Evolutionary conservation across 2,888 invertebrate species (phyloP), one percentile per base, ranked within the genome.

Genomic region (Drosophila dives): DNA sequence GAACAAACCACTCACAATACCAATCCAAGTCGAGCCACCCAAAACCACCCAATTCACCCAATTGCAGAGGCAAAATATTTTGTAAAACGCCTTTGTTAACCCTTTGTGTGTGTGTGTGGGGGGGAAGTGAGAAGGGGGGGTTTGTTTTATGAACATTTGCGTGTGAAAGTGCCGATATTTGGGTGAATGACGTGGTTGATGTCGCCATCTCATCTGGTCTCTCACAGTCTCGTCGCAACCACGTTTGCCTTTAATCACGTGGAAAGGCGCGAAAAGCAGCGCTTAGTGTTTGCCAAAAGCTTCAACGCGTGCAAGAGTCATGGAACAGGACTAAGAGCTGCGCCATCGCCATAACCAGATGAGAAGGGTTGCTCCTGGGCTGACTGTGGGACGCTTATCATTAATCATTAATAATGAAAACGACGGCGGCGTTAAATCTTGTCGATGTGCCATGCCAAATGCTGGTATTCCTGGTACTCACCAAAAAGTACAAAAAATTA

Each of bases 221-320:
- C 23, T 1, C 23, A 15, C 4, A 45, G 45, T 45, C 23, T 15
- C 36, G 34, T 54, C 36, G 36, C 36, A 36, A 23, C 67, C 89
- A 75, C 72, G 72, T 72, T 78, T 68, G 87, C 71, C 87, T 80
- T 85, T 91, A 92, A 92, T 92, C 92, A 91, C 90, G 92, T 91
- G 92, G 92, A 92, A 92, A 92, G 92, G 92, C 92, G 92, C 91
- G 92, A 92, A 92, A 92, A 92, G 87, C 90, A 88, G 81, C 87
- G 88, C 86, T 90, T 82, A 89, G 81, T 81, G 89, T 78, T 83
- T 82, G 78, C 78, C 84, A 75, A 86, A 92, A 91, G 92, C 91
- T 91, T 92, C 60, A 75, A 70, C 78, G 80, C 82, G 90, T 77
- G 77, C 76, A 54, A 64, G 56, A 17, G 65, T 34, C 12, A 59